Evolutionary conservation across 2,888 invertebrate genomes (phyloP), one percentile per base, ranked within the genome.

Genomic region (Seira ritae): DNA sequence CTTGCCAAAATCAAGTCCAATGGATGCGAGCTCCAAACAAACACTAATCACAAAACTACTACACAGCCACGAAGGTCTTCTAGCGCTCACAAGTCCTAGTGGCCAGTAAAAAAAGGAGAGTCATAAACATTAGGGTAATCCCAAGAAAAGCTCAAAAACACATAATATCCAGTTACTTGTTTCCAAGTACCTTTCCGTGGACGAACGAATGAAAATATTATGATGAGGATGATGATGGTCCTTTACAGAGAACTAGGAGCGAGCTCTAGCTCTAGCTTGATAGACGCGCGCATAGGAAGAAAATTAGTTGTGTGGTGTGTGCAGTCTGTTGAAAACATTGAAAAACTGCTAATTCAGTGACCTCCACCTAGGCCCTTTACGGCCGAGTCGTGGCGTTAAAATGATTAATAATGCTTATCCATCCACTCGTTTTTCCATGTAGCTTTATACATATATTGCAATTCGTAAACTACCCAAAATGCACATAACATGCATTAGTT

Each of bases 341-440:
- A 83, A 78, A 82, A 83, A 83, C 79, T 84, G 78, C 70, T 79
- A 84, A 83, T 83, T 79, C 78, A 62, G 37, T 74, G 83, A 84
- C 83, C 83, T 84, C 77, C 73, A 79, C 69, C 74, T 79, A 84
- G 83, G 79, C 75, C 83, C 83, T 78, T 74, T 84, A 72, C 17
- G 42, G 22, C 37, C n/a, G 55, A 69, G 67, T 19, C 17, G 20
- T 66, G 46, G 74, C 42, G 66, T 46, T 74, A 74, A 66, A 17
- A 31, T 73, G 75, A 75, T 75, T 68, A 75, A 75, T 68, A 75
- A 24, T 68, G n/a, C 68, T 75, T 31, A 31, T 23, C 24, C 31
- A n/a, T 31, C 31, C 31, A 31, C 31, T 31, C 31, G 8, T 31
- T 4, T 31, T 31, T 31, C 31, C 31, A 8, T 4, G 31, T 31